Evolutionary conservation across 1,140 invertebrate species (phyloP).

Genomic region (Leptinotarsa defecta): DNA sequence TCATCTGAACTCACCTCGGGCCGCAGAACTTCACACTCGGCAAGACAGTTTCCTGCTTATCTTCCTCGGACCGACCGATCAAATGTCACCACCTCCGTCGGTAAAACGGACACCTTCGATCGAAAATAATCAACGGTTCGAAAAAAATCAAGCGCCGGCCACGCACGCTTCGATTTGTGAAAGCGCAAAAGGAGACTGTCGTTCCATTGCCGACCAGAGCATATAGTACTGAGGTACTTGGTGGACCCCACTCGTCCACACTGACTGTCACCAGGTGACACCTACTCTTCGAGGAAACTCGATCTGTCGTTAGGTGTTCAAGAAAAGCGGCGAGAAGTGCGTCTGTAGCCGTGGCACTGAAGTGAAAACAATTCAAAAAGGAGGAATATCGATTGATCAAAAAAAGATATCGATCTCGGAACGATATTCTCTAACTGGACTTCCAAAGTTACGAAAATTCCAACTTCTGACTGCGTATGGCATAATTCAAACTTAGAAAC

Average conservation of each 20-base stretch:
- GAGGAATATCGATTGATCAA: no score
- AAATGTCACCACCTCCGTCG: background rate
- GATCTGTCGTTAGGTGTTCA: background rate
- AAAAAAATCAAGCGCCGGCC: background rate
- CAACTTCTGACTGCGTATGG: no score
- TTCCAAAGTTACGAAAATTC: no score
- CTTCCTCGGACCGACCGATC: background rate
- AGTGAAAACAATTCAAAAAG: no score
- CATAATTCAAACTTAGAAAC: no score
- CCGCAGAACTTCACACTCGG: background rate
- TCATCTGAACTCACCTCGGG: background rate
- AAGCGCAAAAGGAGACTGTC: conserved; percentile 19
- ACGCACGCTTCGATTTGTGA: conserved; percentile 6
- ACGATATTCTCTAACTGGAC: no score
- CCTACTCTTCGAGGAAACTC: conserved; percentile 11
- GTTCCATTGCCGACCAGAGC: conserved; percentile 8
- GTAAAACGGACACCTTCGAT: background rate
- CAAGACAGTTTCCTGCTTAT: background rate
- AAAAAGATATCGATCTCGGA: no score
- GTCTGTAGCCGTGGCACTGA: background rate
- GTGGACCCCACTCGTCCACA: conserved; percentile 2
- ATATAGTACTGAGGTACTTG: background rate
- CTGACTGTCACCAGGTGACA: background rate
- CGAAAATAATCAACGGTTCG: background rate
- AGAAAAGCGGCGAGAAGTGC: background rate